Base-by-base conservation (phyloP, 2,888 invertebrate species). In the Pterostichus madidus region DNA sequence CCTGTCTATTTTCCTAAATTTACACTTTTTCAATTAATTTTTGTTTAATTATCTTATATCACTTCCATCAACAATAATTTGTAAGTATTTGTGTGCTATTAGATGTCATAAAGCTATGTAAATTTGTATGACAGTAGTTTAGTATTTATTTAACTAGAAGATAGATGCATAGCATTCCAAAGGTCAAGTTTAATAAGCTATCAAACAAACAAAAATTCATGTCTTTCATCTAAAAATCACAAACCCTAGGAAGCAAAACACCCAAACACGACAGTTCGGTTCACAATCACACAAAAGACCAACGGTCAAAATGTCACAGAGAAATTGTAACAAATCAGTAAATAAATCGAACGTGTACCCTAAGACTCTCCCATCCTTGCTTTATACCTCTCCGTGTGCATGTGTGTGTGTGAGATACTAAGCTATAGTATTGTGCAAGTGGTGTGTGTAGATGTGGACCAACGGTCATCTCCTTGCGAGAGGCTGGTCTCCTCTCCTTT, bases 221-320 rank as follows among this genome's bases (percentile, higher is more conserved):
- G 56, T 56, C 56, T 5, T 56, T 56, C 56, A 13, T 56, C 56
- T 8, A 17, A 24, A 56, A 56, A 56, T 56, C 56, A 56, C 17
- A 17, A 56, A 56, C 56, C 56, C 56, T 56, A 56, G 59, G 35
- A 64, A 8, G n/a, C 35, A 64, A 64, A 31, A 15, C n/a, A 64
- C 31, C 64, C 31, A 64, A 64, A 64, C 64, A 64, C 24, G 31
- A 35, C 39, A 71, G 32, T 35, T 46, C 44, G 44, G 39, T 5
- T 1, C 44, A 71, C n/a, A 71, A 44, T 44, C 13, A 24, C 53
- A 75, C 81, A 81, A 81, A 59, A 13, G 61, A 59, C 44, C 81
- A 83, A 83, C 83, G 83, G 83, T 77, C 83, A 83, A 83, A 77
- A 68, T 83, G 83, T 83, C 83, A 83, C 83, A 49, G 35, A 77